phyloP scores from a whole-genome alignment of 2,797 vertebrate species.

The Leucoraja ocellata region DNA sequence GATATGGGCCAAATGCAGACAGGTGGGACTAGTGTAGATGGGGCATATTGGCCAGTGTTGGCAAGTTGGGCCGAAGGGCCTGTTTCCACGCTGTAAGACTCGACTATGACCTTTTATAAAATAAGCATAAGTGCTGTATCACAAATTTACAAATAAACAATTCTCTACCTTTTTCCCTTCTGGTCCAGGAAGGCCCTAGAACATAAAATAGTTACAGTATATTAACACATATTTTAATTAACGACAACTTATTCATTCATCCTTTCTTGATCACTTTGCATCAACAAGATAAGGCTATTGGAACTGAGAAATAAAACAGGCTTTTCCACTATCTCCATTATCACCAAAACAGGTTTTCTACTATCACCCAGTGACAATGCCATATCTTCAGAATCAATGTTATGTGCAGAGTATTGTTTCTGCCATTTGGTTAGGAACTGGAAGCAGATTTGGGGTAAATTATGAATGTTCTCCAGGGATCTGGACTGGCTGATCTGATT shows the following conservation, averaged over 20 bases:
- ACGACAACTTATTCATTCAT: background rate
- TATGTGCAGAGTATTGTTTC: background rate
- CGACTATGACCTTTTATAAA: background rate
- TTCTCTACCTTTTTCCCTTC: conserved; percentile 83
- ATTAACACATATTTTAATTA: conserved; percentile 43
- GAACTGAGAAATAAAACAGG: background rate
- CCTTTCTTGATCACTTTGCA: background rate
- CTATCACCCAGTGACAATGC: background rate
- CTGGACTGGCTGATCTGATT: no score
- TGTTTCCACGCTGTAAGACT: background rate
- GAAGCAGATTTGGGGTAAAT: no score
- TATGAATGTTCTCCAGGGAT: no score
- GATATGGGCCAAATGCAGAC: no score
- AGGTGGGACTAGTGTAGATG: no score
- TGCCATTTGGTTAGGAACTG: background rate
- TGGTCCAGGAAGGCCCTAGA: conserved; percentile 73
- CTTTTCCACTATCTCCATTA: background rate
- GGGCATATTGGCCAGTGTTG: no score
- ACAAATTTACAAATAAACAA: background rate
- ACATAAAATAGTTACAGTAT: conserved; percentile 42
- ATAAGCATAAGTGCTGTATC: conserved; percentile 45
- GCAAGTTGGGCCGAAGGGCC: no score
- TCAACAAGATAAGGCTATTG: background rate
- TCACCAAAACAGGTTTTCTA: background rate
- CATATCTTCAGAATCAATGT: background rate